Evolutionary conservation across 2,797 vertebrate species (phyloP), one percentile per base, ranked within the genome.

Genomic region (Pseudomugil tenellus): DNA sequence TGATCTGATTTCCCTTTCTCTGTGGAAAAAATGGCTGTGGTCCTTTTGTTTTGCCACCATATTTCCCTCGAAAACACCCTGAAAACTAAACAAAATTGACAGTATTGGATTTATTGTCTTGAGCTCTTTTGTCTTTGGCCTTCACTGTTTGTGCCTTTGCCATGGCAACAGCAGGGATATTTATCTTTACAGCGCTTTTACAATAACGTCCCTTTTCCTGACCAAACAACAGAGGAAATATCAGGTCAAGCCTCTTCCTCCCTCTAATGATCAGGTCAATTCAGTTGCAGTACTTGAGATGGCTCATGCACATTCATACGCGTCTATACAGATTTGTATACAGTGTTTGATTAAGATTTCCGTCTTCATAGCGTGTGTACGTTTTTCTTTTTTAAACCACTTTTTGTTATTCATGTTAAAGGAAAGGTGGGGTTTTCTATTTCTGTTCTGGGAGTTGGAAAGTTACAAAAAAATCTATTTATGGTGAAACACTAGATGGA

Each of bases 51-150:
- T 91, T 92, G 89, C 91, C 92, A 91, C 84, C 66, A 82, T 89
- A 94, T 95, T 94, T 92, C 91, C 92, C 90, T 88, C 84, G 88
- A 93, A 94, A 70, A 95, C 92, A 93, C 87, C 88, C 85, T 89
- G 90, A 87, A 95, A 96, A 93, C 90, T 88, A 94, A 96, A 95
- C 94, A 95, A 88, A 95, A 95, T 94, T 93, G 95, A 95, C 94
- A 93, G 87, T 58, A 87, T 80, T 83, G 93, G 94, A 96, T 95
- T 96, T 95, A 96, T 95, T 89, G 90, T 92, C 82, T 58, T 80
- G 84, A 84, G 77, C 83, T 90, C 92, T 92, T 95, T 93, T 92
- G 87, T 93, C 92, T 88, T 92, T 21, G 35, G 83, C 58, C 0
- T 39, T 67, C 84, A 78, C 72, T 95, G 93, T 96, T 95, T 96